These are phyloP conservation scores for Manis javanica DNA, from an alignment of 2,797 vertebrate species.

Conservation along the genomic window DNA sequence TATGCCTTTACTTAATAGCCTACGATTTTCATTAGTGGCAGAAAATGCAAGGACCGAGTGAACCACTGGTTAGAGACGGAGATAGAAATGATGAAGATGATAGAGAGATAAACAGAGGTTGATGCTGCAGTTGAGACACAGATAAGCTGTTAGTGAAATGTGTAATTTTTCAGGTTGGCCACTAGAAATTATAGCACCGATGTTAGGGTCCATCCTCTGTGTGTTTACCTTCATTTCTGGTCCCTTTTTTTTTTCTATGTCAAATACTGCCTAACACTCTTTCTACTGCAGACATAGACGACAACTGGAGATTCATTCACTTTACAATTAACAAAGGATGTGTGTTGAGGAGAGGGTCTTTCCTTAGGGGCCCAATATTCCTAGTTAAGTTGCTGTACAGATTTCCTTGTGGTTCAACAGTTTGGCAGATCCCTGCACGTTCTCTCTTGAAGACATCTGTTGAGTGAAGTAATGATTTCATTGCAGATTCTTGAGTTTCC, in stretches of 20 bases:
- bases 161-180: background rate
- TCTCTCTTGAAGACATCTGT: conserved; percentile 66
- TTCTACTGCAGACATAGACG: background rate
- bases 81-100: background rate
- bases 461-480: conserved; percentile 58
- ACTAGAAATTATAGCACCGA: background rate
- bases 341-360: background rate
- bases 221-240: background rate
- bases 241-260: background rate
- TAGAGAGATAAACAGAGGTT: background rate
- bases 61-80: background rate
- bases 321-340: conserved; percentile 16
- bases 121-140: background rate
- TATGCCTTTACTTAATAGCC: background rate
- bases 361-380: conserved; percentile 29
- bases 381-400: conserved; percentile 39
- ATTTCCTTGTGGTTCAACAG: conserved; percentile 50
- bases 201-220: background rate
- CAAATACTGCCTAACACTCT: background rate
- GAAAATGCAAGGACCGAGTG: background rate
- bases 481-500: conserved; percentile 48
- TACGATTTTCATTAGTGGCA: background rate
- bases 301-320: background rate
- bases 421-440: conserved; percentile 43
- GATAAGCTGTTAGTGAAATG: background rate